Base-by-base conservation (phyloP, 2,797 vertebrate genomes). In the Macrochelys suwanniensis region DNA sequence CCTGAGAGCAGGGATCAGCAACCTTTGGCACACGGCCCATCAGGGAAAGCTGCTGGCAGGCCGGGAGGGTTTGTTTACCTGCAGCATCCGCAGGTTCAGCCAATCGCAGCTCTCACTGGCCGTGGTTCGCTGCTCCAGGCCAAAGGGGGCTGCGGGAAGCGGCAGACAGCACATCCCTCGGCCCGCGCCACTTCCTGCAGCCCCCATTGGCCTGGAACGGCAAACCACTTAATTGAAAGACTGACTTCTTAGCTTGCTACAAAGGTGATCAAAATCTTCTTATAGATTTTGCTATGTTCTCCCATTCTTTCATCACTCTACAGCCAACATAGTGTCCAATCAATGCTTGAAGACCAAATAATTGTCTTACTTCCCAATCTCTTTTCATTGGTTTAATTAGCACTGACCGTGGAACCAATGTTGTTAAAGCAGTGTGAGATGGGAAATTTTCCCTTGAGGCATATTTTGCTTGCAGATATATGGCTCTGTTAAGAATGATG, bases 341-440 rank as follows among this genome's bases (percentile, higher is more conserved):
- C 82, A 74, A 56, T 82, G 74, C 26, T 21, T 37, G 93, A 97
- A 97, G 65, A 91, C 74, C 56, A 94, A 95, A 97, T 91, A 95
- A 79, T 80, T 92, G 78, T 86, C 90, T 96, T 93, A 78, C 54
- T 96, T 90, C 79, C 45, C 65, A 53, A 78, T 89, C 93, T 97
- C 85, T 93, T 97, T 97, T 93, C 79, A 92, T 7, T 95, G 85
- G 81, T 96, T 97, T 97, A 90, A 93, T 94, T 96, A 57, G 86
- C 84, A 96, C 76, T 93, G 91, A 85, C 90, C 95, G 74, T 80
- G 51, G 94, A 97, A 96, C 91, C 95, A 87, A 94, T 96, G 93
- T 84, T 81, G 89, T 96, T 97, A 97, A 94, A 96, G 94, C 94
- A 95, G 89, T 82, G 1, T 85, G 95, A 94, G 82, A 93, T n/a